Base-by-base conservation (phyloP, 2,888 invertebrate genomes). In the Prenolepis imparis region DNA sequence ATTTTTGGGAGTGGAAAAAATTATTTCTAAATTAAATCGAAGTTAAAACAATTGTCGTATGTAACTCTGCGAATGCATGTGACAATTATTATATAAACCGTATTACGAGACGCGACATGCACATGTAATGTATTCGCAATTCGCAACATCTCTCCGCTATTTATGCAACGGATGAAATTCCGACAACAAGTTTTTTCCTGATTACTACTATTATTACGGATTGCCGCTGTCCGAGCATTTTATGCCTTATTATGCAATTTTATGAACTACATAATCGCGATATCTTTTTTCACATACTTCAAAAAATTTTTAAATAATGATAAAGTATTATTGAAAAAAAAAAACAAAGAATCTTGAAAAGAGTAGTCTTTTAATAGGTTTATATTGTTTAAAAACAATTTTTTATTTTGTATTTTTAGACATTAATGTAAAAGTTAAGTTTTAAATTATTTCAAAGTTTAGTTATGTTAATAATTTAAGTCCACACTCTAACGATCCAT, bases 51-150 rank as follows among this genome's bases (percentile, higher is more conserved):
- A 8, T n/a, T 32, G 32, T 1, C 0, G 48, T 24, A 15, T 11
- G 28, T 3, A 18, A 44, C 1, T 44, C 15, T 15, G 15, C 4
- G 24, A 18, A 48, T 52, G 39, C 24, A 28, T 77, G 57, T 24
- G 21, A 78, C 39, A 68, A 70, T n/a, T 21, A 41, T 68, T 57
- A 28, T 11, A 39, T 68, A 78, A 78, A 44, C 21, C 18, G 48
- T 18, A 32, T 78, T 78, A 68, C 32, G 59, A 59, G 32, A 68
- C 5, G 5, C 36, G 5, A 36, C 1, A 48, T n/a, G 4, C 24
- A 21, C 59, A 8, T 57, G 18, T 59, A 68, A 70, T n/a, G n/a
- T n/a, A n/a, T 21, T 18, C 11, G n/a, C n/a, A n/a, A 57, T 44
- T 78, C 68, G 28, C 57, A 32, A 70, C 11, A 70, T 78, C 18